phyloP scores from a whole-genome alignment of 2,888 invertebrate species.

The Orthonevra nobilis region DNA sequence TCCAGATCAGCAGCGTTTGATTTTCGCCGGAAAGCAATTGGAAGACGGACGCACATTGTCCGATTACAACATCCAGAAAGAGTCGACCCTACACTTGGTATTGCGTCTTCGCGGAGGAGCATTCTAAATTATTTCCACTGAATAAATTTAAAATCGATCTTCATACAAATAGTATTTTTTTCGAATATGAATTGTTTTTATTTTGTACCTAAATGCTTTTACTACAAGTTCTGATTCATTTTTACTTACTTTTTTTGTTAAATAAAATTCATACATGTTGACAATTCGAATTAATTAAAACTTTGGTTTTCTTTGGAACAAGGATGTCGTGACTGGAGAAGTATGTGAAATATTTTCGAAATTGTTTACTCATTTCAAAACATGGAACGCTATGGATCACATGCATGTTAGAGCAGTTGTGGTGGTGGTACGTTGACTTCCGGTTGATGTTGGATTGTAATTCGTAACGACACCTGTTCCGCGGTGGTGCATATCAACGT shows the following conservation, averaged over 20 bases:
- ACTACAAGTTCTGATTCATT: slow-evolving; percentile 62
- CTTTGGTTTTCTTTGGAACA: too few relatives aligned
- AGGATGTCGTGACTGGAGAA: too few relatives aligned
- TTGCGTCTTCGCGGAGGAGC: slow-evolving; percentile 65
- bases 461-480: too few relatives aligned
- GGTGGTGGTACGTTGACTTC: too few relatives aligned
- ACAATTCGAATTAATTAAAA: slow-evolving; percentile 38
- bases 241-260: slow-evolving; percentile 29
- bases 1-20: slow-evolving; percentile 76
- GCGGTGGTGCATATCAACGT: too few relatives aligned
- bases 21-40: slow-evolving; percentile 76
- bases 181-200: slow-evolving; percentile 45
- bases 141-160: slow-evolving; percentile 50
- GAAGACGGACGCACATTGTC: slow-evolving; percentile 76
- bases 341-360: too few relatives aligned
- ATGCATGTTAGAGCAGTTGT: too few relatives aligned
- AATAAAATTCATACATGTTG: slow-evolving; percentile 60
- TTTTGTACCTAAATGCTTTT: slow-evolving; percentile 59
- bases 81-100: slow-evolving; percentile 75
- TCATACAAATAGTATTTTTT: slow-evolving; percentile 37
- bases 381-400: too few relatives aligned
- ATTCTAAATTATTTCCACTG: slow-evolving; percentile 50
- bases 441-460: too few relatives aligned
- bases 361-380: too few relatives aligned
- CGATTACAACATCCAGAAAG: slow-evolving; percentile 77